Evolutionary conservation across 1,140 invertebrate genomes (phyloP).

Genomic region (Periplaneta americana): DNA sequence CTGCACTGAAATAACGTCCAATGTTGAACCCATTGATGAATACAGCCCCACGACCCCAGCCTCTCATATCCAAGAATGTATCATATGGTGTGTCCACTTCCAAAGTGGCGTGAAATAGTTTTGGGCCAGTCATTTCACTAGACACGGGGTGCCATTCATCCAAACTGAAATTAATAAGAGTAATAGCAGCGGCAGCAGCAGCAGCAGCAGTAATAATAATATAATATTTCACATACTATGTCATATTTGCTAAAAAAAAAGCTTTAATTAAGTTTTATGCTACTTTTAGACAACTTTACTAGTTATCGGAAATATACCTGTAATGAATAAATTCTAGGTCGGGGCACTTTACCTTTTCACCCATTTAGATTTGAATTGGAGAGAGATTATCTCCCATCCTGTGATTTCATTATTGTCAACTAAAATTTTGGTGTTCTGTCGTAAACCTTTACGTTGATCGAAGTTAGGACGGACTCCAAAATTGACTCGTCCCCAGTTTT

Average conservation of each 20-base stretch:
- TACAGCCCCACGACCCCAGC: constrained; percentile 51
- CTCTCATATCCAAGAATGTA: constrained; percentile 38
- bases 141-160: not conserved
- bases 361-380: constrained; percentile 46
- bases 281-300: too few species aligned
- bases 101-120: constrained; percentile 31
- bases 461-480: constrained; percentile 38
- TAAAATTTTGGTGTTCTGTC: constrained; percentile 29
- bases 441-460: constrained; percentile 45
- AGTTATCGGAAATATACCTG: too few species aligned
- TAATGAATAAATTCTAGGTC: too few species aligned
- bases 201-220: not conserved
- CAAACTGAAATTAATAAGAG: not conserved
- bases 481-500: constrained; percentile 53
- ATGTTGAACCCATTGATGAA: constrained; percentile 60
- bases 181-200: too few species aligned
- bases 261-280: not conserved
- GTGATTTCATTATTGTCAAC: constrained; percentile 36
- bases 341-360: constrained; percentile 26
- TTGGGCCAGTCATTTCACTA: constrained; percentile 23
- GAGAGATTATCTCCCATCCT: constrained; percentile 43
- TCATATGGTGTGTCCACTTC: constrained; percentile 28
- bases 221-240: not conserved
- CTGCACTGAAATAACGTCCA: constrained; percentile 48
- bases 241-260: not conserved